phyloP scores from a whole-genome alignment of 2,797 vertebrate species.

The Enoplosus armatus region DNA sequence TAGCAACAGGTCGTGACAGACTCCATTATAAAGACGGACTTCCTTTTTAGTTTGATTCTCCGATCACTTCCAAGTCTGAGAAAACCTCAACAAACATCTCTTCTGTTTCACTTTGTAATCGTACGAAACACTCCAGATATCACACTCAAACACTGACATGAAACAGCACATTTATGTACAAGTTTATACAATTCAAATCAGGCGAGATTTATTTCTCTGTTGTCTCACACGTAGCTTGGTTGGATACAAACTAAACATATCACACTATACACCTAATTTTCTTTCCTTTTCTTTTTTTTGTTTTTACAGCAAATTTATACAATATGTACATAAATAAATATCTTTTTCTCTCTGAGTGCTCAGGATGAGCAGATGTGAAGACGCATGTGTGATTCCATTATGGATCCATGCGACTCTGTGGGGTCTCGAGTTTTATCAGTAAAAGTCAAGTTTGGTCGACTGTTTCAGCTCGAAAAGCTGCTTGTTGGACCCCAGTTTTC shows the following conservation, averaged over 20 bases:
- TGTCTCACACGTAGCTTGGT: conserved; percentile 22
- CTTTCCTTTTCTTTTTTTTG: background rate
- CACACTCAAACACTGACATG: conserved; percentile 39
- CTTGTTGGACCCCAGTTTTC: background rate
- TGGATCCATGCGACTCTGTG: conserved; percentile 6
- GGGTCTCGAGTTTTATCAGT: background rate
- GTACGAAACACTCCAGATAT: conserved; percentile 28
- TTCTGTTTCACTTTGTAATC: conserved; percentile 1
- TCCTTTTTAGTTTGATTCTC: background rate
- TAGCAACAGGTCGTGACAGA: background rate
- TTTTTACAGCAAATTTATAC: conserved; percentile 66
- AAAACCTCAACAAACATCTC: background rate
- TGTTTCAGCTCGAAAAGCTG: conserved; percentile 20
- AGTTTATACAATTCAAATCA: conserved; percentile 35
- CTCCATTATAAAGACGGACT: background rate
- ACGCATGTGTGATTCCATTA: conserved; percentile 2
- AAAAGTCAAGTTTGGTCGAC: conserved; percentile 14
- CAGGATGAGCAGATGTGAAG: conserved; percentile 31
- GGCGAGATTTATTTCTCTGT: conserved; percentile 21
- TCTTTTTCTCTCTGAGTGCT: conserved; percentile 44
- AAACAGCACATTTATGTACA: conserved; percentile 53
- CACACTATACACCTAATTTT: conserved; percentile 37
- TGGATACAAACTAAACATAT: conserved; percentile 49
- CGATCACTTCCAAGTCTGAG: background rate
- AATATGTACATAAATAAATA: conserved; percentile 81